phyloP scores from a whole-genome alignment of 35 echinoderm and acorn worm genomes.

The Diadema setosum region DNA sequence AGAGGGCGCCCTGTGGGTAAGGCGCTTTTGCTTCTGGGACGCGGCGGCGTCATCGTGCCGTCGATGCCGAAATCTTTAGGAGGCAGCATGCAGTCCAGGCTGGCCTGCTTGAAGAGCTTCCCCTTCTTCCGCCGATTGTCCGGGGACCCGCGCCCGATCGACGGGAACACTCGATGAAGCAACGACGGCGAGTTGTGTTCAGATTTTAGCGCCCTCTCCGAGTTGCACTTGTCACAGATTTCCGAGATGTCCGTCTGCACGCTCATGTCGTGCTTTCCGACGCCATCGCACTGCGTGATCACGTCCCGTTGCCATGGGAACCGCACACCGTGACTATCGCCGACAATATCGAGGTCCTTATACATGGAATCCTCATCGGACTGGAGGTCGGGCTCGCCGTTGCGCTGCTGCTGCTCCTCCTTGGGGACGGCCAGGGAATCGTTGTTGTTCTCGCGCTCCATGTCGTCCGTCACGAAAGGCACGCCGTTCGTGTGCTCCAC shows the following conservation, averaged over 20 bases:
- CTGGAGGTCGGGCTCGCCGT: not conserved
- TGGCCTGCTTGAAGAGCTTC: not conserved
- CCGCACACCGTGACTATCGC: conserved; percentile 11
- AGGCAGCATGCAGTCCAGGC: not conserved
- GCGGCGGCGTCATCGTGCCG: not conserved
- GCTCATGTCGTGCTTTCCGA: not conserved
- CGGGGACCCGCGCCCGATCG: not conserved
- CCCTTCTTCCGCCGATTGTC: not conserved
- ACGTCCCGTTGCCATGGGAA: conserved; percentile 68
- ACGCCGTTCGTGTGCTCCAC: not conserved
- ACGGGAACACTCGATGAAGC: not conserved
- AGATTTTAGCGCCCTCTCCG: not conserved
- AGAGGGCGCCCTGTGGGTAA: not conserved
- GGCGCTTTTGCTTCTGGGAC: not conserved
- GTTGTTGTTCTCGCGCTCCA: not conserved
- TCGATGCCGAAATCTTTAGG: conserved; percentile 3
- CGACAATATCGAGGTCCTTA: conserved; percentile 38
- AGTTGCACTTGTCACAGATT: not conserved
- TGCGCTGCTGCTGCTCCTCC: not conserved
- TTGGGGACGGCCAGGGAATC: not conserved
- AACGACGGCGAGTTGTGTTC: not conserved
- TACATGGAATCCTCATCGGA: conserved; percentile 34
- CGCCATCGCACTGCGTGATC: conserved; percentile 19
- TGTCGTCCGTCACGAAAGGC: not conserved
- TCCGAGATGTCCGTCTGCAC: conserved; percentile 17